These are phyloP conservation scores for Heterotilapia buettikoferi DNA, from an alignment of 2,113 vertebrate genomes.

Conservation along the genomic window DNA sequence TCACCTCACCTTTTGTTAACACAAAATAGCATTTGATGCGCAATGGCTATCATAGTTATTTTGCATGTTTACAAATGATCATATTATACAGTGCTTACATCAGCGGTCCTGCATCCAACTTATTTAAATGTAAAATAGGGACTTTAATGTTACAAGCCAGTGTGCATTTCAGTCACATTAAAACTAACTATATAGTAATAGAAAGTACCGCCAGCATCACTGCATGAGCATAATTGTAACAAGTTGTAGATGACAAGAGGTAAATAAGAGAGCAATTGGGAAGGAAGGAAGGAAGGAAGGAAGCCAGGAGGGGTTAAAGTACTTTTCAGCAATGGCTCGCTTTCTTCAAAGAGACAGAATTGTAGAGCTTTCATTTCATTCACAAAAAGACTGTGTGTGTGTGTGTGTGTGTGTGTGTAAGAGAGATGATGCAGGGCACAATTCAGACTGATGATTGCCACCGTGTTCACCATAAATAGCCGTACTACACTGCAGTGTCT, in stretches of 20 bases:
- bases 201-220: not conserved
- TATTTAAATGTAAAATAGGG: not conserved
- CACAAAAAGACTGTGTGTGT: not conserved
- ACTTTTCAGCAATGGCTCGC: constrained; percentile 17
- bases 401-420: not conserved
- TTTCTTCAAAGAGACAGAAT: constrained; percentile 48
- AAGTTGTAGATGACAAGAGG: not conserved
- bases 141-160: not conserved
- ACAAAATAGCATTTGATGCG: constrained; percentile 3
- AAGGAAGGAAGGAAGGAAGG: not conserved
- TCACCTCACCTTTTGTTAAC: not conserved
- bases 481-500: constrained; percentile 4
- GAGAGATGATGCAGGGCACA: not conserved
- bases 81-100: not conserved
- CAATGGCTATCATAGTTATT: not conserved
- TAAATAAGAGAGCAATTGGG: not conserved
- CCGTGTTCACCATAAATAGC: constrained; percentile 1
- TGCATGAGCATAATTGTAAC: not conserved
- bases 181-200: not conserved
- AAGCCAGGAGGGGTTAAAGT: not conserved
- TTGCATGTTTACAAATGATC: not conserved
- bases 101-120: not conserved
- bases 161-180: not conserved
- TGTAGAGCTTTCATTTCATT: constrained; percentile 31
- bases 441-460: not conserved